Evolutionary conservation across 2,888 invertebrate genomes (phyloP).

Genomic region (Dexiosoma caninum): DNA sequence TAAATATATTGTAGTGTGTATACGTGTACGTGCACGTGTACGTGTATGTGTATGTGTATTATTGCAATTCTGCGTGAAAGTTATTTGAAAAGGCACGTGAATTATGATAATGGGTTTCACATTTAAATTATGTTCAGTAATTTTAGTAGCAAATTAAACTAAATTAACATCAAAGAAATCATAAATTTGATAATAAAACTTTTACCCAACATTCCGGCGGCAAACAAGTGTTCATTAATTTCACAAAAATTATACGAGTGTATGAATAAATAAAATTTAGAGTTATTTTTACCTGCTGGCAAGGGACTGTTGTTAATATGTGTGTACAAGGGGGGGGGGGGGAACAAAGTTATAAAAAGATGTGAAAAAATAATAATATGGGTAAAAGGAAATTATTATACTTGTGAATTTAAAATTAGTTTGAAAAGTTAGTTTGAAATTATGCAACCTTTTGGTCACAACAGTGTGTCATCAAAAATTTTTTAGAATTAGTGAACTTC

Average conservation of each 20-base stretch:
- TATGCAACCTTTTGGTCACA: too few relatives aligned
- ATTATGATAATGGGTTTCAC: constrained; percentile 61
- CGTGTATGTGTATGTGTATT: background rate
- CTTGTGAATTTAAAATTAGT: too few relatives aligned
- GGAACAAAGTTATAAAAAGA: background rate
- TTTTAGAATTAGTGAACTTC: too few relatives aligned
- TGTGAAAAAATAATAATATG: background rate
- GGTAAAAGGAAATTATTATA: too few relatives aligned
- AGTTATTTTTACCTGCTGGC: background rate
- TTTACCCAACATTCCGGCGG: background rate
- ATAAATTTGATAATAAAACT: constrained; percentile 40
- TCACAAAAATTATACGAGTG: background rate
- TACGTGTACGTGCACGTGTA: background rate
- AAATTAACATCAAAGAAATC: constrained; percentile 53
- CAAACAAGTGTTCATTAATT: constrained; percentile 4
- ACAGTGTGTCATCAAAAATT: too few relatives aligned
- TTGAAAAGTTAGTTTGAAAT: too few relatives aligned
- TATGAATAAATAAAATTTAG: background rate
- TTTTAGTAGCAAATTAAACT: constrained; percentile 39
- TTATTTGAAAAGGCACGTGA: constrained; percentile 45
- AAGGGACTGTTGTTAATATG: too few relatives aligned
- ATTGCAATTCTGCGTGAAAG: constrained; percentile 6
- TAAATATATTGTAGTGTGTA: background rate
- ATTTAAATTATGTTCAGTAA: constrained; percentile 50
- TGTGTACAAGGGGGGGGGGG: too few relatives aligned